These are phyloP conservation scores for Xiphophorus birchmanni DNA, from an alignment of 2,797 vertebrate genomes.

Conservation along the genomic window DNA sequence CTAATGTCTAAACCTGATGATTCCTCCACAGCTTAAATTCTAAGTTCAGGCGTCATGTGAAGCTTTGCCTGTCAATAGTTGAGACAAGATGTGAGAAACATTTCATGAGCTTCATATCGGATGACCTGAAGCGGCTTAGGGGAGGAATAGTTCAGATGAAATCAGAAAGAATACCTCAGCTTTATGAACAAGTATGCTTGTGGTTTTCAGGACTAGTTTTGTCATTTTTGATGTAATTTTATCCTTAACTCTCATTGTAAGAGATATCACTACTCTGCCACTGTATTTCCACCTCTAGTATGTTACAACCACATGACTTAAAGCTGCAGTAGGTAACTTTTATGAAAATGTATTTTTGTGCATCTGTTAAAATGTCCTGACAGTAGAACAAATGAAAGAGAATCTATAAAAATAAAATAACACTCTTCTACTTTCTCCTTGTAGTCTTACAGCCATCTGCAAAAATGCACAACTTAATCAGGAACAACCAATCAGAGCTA, in stretches of 20 bases:
- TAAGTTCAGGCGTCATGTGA: not conserved
- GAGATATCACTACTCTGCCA: not conserved
- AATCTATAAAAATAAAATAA: no score
- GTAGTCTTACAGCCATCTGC: no score
- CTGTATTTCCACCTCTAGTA: not conserved
- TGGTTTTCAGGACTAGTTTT: not conserved
- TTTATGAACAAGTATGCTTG: not conserved
- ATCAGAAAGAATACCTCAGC: constrained; percentile 4
- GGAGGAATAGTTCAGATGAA: not conserved
- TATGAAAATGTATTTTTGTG: no score
- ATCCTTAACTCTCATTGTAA: not conserved
- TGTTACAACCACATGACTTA: not conserved
- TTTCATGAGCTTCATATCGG: constrained; percentile 9
- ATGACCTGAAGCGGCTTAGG: not conserved
- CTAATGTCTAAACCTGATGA: not conserved
- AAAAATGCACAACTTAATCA: no score
- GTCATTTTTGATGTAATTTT: not conserved
- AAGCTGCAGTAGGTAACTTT: no score
- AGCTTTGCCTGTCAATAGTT: constrained; percentile 5
- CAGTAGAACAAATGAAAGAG: no score
- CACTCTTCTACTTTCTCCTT: no score
- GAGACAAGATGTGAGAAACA: constrained; percentile 1
- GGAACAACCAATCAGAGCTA: no score
- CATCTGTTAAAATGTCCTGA: no score
- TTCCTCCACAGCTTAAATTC: constrained; percentile 3